phyloP scores from a whole-genome alignment of 1,140 invertebrate species.

The Ganaspis sp. region DNA sequence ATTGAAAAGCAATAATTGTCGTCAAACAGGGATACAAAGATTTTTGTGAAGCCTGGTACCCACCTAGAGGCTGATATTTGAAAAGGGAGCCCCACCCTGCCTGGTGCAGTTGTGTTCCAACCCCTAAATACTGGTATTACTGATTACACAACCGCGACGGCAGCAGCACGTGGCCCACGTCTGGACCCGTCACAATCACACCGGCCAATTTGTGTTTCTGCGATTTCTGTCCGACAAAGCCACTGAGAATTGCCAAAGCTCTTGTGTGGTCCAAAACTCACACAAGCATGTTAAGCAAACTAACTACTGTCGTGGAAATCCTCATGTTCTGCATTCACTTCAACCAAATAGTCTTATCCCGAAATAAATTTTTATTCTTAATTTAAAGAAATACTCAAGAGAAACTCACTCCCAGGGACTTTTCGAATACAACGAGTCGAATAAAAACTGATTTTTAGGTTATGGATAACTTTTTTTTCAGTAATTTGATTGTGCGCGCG shows the following conservation, averaged over 20 bases:
- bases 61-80: neutral
- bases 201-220: conserved; percentile 75
- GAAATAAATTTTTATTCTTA: too few relatives aligned
- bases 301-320: conserved; percentile 15
- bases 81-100: neutral
- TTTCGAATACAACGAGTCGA: too few relatives aligned
- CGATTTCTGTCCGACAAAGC: conserved; percentile 70
- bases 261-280: conserved; percentile 17
- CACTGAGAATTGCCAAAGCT: conserved; percentile 26
- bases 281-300: conserved; percentile 14
- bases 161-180: conserved; percentile 72
- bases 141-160: conserved; percentile 73
- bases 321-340: neutral
- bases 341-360: neutral
- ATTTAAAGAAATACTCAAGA: too few relatives aligned
- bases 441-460: too few relatives aligned
- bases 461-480: too few relatives aligned
- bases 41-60: neutral
- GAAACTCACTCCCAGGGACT: too few relatives aligned
- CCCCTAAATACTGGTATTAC: conserved; percentile 67
- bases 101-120: conserved; percentile 53
- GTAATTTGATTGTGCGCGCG: too few relatives aligned
- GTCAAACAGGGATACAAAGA: conserved; percentile 13
- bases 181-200: conserved; percentile 73
- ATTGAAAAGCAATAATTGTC: neutral